Base-by-base conservation (phyloP, 2,888 invertebrate genomes). In the Agrilus cyanescens region DNA sequence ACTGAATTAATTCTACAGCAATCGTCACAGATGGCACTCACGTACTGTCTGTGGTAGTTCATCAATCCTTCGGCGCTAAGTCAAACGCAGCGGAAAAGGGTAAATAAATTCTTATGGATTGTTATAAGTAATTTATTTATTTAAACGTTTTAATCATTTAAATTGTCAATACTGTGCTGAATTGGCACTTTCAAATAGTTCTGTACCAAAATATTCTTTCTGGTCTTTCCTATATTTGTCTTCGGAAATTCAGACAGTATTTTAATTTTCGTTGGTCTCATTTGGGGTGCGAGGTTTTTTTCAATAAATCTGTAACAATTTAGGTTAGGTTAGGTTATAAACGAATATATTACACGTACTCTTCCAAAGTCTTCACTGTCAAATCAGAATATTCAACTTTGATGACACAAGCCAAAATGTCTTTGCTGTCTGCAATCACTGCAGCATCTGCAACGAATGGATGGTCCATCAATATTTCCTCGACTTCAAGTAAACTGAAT, bases 211-310 rank as follows among this genome's bases (percentile, higher is more conserved):
- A 49, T 13, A 12, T 49, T 46, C 34, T 54, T 58, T 41, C 54
- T 58, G 2, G 61, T 49, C 39, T 56, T 56, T 12, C 62, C 62
- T 20, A 53, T 47, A 10, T 51, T 45, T 1, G 61, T 61, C 37
- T 56, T 55, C 1, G 62, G 61, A 33, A 63, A 53, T 37, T 52
- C 51, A n/a, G 57, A 53, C 38, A 57, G 40, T 33, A 60, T 55
- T 14, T 54, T 41, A 8, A 62, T 52, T 47, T 49, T 55, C 0
- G 53, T 51, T 1, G 59, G 57, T 29, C 40, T 13, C 29, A 52
- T 49, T n/a, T 50, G 46, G 5, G 44, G 35, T 1, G 57, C 53
- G n/a, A 54, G 35, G 29, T 50, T 46, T 32, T 54, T 50, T 6
- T 43, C 41, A 29, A 58, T 44, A 40, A 44, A 54, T 15, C 51